Percentiles rank a stretch among this genome's conserved stretches.
These are phyloP conservation scores for Liopterus haemorrhoidalis DNA, from an alignment of 2,888 invertebrate genomes.

Conservation along the genomic window DNA sequence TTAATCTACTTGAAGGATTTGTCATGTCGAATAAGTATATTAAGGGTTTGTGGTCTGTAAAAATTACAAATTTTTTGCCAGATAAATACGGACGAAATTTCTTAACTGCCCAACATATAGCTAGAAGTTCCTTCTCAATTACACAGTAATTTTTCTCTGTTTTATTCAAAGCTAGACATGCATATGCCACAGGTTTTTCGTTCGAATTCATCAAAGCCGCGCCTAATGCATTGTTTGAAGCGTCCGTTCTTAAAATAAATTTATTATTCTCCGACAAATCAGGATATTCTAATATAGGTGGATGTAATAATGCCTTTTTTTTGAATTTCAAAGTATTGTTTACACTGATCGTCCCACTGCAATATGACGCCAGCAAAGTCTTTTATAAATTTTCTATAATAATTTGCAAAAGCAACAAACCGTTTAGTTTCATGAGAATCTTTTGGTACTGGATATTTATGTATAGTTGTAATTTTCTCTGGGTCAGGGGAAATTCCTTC, in stretches of 20 bases:
- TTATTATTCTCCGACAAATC: too few species aligned
- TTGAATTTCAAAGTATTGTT: too few species aligned
- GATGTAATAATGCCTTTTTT: too few species aligned
- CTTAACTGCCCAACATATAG: constrained; percentile 30
- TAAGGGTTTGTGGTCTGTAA: constrained; percentile 31
- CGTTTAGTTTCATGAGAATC: constrained; percentile 25
- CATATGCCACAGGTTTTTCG: constrained; percentile 22
- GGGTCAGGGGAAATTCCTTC: constrained; percentile 29
- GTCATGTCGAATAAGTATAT: constrained; percentile 31
- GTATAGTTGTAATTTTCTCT: constrained; percentile 26
- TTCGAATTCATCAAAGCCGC: too few species aligned
- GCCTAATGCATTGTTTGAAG: too few species aligned
- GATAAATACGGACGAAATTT: constrained; percentile 30
- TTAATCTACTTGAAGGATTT: constrained; percentile 32
- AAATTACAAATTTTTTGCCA: constrained; percentile 28
- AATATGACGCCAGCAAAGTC: too few species aligned
- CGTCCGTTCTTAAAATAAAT: too few species aligned
- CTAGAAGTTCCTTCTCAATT: constrained; percentile 32
- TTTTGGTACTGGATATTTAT: constrained; percentile 30
- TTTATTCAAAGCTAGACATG: constrained; percentile 30
- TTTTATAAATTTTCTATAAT: constrained; percentile 29
- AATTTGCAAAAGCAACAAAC: constrained; percentile 31
- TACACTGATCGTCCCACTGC: too few species aligned
- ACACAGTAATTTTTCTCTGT: constrained; percentile 30
- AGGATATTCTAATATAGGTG: too few species aligned